A percentile compares a stretch with the other conserved stretches of the same genome.
Evolutionary conservation across 2,888 invertebrate genomes (phyloP).

Genomic region (Meliscaeva auricollis): DNA sequence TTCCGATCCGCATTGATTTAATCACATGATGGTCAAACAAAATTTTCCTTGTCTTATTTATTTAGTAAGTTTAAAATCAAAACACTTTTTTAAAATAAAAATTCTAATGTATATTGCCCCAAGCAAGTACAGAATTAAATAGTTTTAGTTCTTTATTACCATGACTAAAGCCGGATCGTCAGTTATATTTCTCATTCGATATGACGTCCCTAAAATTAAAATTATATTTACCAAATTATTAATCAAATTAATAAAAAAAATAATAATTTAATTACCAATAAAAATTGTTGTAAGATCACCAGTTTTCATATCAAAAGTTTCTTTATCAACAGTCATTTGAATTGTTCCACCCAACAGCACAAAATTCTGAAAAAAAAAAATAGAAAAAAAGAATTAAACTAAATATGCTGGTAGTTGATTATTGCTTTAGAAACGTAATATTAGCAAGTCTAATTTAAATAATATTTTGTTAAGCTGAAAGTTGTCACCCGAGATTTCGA

Average conservation of each 20-base stretch:
- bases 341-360: constrained; percentile 50
- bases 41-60: no score
- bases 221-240: neutral
- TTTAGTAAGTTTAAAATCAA: no score
- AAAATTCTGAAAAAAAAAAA: constrained; percentile 50
- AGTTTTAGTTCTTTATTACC: constrained; percentile 58
- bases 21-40: no score
- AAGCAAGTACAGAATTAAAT: neutral
- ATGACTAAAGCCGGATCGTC: constrained; percentile 71
- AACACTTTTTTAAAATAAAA: no score
- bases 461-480: no score
- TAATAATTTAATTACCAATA: constrained; percentile 45
- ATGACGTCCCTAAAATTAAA: constrained; percentile 43
- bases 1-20: no score
- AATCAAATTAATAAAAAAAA: neutral
- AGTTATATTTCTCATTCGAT: constrained; percentile 47
- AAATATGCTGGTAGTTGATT: neutral
- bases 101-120: neutral
- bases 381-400: neutral
- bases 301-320: constrained; percentile 46
- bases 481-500: no score
- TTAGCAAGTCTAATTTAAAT: no score
- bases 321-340: constrained; percentile 36
- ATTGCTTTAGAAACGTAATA: no score
- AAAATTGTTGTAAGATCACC: constrained; percentile 66